Evolutionary conservation across 2,113 vertebrate species (phyloP), one percentile per base, ranked within the genome.

Genomic region (Malurus elegans): DNA sequence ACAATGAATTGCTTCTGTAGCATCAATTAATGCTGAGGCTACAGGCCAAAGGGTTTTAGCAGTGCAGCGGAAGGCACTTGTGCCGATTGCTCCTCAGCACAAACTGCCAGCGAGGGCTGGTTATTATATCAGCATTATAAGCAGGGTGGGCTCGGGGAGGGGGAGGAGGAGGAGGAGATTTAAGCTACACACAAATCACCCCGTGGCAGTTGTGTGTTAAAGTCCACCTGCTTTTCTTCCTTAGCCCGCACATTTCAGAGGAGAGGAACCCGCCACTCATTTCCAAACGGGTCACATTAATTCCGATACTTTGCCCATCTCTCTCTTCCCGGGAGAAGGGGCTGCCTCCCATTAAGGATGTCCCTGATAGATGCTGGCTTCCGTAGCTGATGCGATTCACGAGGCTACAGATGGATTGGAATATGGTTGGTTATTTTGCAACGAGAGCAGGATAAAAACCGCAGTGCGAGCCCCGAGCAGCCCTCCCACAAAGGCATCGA

Each of bases 121-220:
- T 79, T 89, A 72, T 97, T 95, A 94, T 93, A 93, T 85, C 89
- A 95, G 90, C 86, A 90, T 96, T 93, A 88, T 79, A 81, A 95
- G 86, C 23, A 86, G 73, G 79, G 86, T 92, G 93, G 93, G 93
- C 82, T 83, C 0, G 0, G 50, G 62, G 62, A 88, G 64, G 32
- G 36, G 64, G 85, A 66, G 88, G 79, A 24, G 29, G 36, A 75
- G 34, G 42, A 76, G 51, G 67, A 85, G 85, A 91, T 94, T 91
- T 90, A 73, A 48, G 58, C 56, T 67, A 12, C 45, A 1, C 23
- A 80, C 79, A 84, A 79, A 92, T 96, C 70, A 84, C 70, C 80
- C 17, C 2, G 3, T 47, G 72, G 62, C 60, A 56, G 50, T 50
- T 75, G 18, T 0, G 2, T 5, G 0, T 28, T 69, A 23, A 69